Evolutionary conservation across 2,113 vertebrate species (phyloP), one percentile per base, ranked within the genome.

Genomic region (Thymallus thymallus): DNA sequence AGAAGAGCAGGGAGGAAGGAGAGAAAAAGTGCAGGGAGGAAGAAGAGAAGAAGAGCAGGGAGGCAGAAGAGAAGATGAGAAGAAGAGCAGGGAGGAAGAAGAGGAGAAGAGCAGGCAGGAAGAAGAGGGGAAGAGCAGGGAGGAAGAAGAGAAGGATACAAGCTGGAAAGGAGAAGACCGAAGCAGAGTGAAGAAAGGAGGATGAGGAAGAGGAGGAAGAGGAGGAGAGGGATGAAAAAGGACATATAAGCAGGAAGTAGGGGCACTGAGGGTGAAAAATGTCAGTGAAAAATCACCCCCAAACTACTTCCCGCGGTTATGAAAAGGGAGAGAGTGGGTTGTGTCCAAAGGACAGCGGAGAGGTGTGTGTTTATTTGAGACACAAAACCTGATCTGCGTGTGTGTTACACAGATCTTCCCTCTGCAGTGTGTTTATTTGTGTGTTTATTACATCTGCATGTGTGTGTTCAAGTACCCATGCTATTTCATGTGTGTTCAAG

Each of bases 321-420:
- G 51, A 55, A 55, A 20, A 55, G 51, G 51, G 51, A 20, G 51
- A 51, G 12, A 20, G 51, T 20, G 20, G 20, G 51, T 55, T 55
- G 5, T 55, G 72, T 73, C n/a, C 10, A n/a, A 22, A 32, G 48
- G 69, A 71, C 30, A 35, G 30, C n/a, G 69, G 41, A 58, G 26
- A 58, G 26, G 13, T 20, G 29, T 41, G 70, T 60, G 20, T 71
- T 55, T 45, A 29, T 24, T 1, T 1, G 23, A 30, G 24, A 55
- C 51, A 55, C 6, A 14, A 55, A 16, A 55, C 51, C 51, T 55
- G 51, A 55, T 55, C 16, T 64, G 69, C 9, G 29, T 6, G 29
- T 71, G 56, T 71, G 56, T 58, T 18, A 55, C 51, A 55, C 51
- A 55, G 16, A 55, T 55, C 51, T 69, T 23, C 10, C 18, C 22